A percentile compares a stretch with the other conserved stretches of the same genome.
Evolutionary conservation across 1,140 invertebrate species (phyloP).

Genomic region (Platyscapa corneri): DNA sequence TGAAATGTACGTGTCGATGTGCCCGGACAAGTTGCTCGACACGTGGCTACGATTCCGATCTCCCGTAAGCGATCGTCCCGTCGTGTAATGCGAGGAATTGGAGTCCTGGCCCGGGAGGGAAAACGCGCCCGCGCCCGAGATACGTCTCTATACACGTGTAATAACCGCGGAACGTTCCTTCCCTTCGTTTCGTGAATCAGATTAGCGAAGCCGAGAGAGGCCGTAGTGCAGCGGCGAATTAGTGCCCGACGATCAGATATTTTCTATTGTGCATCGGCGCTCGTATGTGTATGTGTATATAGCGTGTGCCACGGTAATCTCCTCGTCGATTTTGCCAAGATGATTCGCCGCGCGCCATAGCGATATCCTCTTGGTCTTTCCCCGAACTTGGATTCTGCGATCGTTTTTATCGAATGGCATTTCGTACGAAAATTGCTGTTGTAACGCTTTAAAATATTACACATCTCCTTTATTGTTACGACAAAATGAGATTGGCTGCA

Average conservation of each 20-base stretch:
- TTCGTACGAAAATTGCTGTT: background rate
- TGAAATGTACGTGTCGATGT: background rate
- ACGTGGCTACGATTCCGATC: conserved; percentile 45
- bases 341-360: background rate
- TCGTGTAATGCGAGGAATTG: conserved; percentile 37
- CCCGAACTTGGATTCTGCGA: background rate
- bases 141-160: conserved; percentile 38
- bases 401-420: background rate
- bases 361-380: background rate
- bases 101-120: background rate
- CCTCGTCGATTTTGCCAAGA: background rate
- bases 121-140: background rate
- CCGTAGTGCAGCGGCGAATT: conserved; percentile 50
- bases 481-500: background rate
- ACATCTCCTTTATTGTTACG: background rate
- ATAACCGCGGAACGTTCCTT: conserved; percentile 56
- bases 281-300: background rate
- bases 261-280: conserved; percentile 34
- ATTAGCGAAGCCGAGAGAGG: conserved; percentile 49
- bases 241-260: conserved; percentile 54
- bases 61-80: conserved; percentile 16
- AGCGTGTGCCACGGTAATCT: background rate
- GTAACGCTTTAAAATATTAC: background rate
- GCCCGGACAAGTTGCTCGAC: background rate
- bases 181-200: conserved; percentile 57